Evolutionary conservation across 2,888 invertebrate genomes (phyloP).

Genomic region (Antheraea yamamai): DNA sequence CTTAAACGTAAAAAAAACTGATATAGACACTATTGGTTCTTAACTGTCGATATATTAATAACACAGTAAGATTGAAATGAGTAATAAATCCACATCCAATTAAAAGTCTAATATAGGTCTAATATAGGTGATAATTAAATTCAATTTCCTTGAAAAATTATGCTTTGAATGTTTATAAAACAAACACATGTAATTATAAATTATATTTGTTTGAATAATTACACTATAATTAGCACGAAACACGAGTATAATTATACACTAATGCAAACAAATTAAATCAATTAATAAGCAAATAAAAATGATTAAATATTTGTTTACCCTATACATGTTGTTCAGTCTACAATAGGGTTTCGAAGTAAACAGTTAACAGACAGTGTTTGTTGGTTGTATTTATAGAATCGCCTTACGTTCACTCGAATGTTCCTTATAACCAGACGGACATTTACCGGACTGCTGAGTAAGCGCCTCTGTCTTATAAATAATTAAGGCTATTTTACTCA

Average conservation of each 20-base stretch:
- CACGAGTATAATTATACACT: background rate
- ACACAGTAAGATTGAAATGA: background rate
- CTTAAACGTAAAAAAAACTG: too few species aligned
- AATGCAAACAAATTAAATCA: conserved; percentile 8
- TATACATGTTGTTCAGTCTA: conserved; percentile 57
- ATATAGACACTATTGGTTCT: too few species aligned
- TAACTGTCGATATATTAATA: too few species aligned
- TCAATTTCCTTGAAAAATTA: background rate
- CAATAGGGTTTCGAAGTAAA: conserved; percentile 56
- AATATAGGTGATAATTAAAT: background rate
- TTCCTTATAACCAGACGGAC: conserved; percentile 49
- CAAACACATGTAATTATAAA: background rate
- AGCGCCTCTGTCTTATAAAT: conserved; percentile 9
- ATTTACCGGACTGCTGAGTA: conserved; percentile 24
- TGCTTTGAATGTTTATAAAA: background rate
- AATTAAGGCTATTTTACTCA: conserved; percentile 8
- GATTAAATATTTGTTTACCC: conserved; percentile 47
- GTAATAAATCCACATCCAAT: background rate
- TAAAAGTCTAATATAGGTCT: too few species aligned
- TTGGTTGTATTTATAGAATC: conserved; percentile 66
- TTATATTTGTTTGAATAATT: background rate
- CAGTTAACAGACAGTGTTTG: conserved; percentile 41
- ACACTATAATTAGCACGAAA: background rate
- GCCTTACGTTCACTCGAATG: conserved; percentile 65
- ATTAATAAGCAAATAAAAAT: conserved; percentile 18